Percentiles rank a stretch among this genome's conserved stretches.
phyloP scores from a whole-genome alignment of 2,797 vertebrate genomes.

The Lophius americanus region DNA sequence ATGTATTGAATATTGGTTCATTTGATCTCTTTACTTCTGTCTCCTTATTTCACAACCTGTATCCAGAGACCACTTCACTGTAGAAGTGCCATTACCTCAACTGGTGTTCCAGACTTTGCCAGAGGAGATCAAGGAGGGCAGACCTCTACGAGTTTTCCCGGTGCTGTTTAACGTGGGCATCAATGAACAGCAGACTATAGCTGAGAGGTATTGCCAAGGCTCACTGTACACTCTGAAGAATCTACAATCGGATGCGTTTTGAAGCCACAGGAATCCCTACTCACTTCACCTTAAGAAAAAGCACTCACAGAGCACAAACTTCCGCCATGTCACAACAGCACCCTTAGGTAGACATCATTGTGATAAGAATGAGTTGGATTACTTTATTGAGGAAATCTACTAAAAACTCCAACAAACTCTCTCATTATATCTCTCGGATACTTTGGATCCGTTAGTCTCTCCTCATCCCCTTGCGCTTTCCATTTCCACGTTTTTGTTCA shows the following conservation, averaged over 20 bases:
- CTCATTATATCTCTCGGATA: no score
- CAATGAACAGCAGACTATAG: constrained; percentile 98
- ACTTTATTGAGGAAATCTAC: no score
- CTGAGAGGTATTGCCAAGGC: constrained; percentile 87
- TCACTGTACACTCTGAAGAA: background rate
- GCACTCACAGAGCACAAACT: no score
- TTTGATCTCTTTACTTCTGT: background rate
- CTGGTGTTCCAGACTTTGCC: constrained; percentile 90
- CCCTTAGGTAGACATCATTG: no score
- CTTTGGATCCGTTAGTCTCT: no score
- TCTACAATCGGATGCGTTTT: background rate
- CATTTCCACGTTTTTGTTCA: no score
- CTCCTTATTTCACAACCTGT: constrained; percentile 15
- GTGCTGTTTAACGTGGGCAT: constrained; percentile 98
- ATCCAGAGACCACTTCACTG: constrained; percentile 90
- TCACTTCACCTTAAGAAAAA: no score
- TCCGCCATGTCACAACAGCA: no score
- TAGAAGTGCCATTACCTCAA: constrained; percentile 92
- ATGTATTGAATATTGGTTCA: constrained; percentile 1
- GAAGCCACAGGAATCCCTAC: no score
- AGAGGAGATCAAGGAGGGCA: constrained; percentile 91
- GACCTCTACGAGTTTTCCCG: constrained; percentile 87
- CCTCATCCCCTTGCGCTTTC: no score
- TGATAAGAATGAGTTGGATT: no score
- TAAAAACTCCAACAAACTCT: no score